These are phyloP conservation scores for Lathamus discolor DNA, from an alignment of 2,113 vertebrate genomes.

Conservation along the genomic window DNA sequence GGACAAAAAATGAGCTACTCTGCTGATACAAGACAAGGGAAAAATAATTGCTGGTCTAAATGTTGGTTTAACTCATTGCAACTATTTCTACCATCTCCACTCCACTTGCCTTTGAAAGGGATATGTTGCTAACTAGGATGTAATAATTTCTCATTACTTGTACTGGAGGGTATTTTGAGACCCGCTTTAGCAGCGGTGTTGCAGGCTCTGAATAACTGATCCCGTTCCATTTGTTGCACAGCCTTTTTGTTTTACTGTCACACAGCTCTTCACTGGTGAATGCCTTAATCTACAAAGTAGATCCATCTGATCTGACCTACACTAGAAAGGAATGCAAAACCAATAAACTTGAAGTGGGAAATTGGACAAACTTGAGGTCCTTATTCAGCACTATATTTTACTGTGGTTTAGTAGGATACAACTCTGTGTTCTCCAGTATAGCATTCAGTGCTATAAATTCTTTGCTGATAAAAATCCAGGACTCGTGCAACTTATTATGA, in stretches of 20 bases:
- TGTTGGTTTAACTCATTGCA: neutral
- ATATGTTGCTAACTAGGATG: neutral
- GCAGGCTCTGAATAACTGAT: neutral
- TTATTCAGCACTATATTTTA: neutral
- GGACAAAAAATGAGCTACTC: neutral
- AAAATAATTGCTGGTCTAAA: neutral
- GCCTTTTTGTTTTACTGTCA: neutral
- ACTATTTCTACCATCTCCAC: neutral
- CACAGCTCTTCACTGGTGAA: neutral
- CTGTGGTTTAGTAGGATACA: neutral
- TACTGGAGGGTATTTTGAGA: neutral
- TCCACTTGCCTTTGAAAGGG: neutral
- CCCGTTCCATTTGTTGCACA: neutral
- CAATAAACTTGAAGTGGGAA: neutral
- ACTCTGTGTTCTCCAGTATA: neutral
- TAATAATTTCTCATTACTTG: neutral
- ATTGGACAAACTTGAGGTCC: neutral
- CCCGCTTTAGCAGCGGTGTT: neutral
- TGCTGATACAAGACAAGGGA: neutral
- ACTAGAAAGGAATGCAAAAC: neutral
- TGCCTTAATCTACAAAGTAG: neutral
- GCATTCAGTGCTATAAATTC: neutral
- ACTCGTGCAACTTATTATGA: neutral
- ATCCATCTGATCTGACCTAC: neutral
- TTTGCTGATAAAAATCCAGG: neutral